Conservation (phyloP, 2,888 invertebrate species). For the Hyles lineata region DNA sequence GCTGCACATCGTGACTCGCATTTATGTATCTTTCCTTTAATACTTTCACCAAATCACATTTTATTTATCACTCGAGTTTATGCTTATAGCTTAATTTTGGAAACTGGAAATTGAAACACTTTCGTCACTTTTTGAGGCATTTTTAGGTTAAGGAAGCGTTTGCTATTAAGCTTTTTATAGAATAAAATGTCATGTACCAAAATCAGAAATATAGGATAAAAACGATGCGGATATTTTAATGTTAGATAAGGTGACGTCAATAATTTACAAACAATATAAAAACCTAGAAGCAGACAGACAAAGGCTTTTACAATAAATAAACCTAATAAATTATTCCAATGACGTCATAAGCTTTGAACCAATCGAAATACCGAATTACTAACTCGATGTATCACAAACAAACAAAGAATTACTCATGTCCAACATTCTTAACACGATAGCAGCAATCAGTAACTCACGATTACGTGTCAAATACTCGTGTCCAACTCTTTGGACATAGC, state of each 20-base stretch:
- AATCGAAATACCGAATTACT: too few species aligned
- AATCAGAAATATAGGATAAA: too few species aligned
- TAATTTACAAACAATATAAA: neutral
- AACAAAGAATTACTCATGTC: neutral
- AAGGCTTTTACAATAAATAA: too few species aligned
- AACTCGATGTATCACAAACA: neutral
- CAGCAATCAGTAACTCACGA: neutral
- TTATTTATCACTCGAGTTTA: slow-evolving; percentile 51
- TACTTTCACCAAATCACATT: slow-evolving; percentile 62
- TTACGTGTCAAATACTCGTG: neutral
- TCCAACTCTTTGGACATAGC: neutral
- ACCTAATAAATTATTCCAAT: too few species aligned
- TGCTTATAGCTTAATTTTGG: slow-evolving; percentile 35
- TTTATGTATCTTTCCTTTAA: slow-evolving; percentile 33
- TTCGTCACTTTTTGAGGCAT: slow-evolving; percentile 28
- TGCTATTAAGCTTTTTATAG: too few species aligned
- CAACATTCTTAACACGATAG: neutral
- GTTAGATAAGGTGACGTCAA: too few species aligned
- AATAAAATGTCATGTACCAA: too few species aligned
- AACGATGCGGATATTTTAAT: too few species aligned
- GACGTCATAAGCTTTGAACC: too few species aligned
- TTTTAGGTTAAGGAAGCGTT: neutral
- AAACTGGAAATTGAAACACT: slow-evolving; percentile 8
- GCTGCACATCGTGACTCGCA: slow-evolving; percentile 84
- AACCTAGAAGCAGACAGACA: neutral